Evolutionary conservation across 2,888 invertebrate species (phyloP).

Genomic region (Cheilosia variabilis): DNA sequence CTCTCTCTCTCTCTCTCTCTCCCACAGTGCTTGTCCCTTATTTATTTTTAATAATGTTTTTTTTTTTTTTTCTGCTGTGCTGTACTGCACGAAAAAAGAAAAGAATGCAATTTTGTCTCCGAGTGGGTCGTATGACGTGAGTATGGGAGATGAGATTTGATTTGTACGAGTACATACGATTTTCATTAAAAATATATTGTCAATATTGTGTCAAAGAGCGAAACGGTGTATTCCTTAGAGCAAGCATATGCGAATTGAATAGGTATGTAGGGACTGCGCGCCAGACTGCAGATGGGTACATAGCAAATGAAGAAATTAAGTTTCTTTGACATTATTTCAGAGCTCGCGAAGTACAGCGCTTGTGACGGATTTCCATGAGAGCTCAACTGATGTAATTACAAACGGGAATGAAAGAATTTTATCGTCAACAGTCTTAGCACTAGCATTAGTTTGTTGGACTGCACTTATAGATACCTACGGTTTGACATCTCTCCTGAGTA

Average conservation of each 20-base stretch:
- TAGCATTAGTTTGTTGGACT: no score
- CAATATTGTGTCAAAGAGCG: constrained; percentile 66
- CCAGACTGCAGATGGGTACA: constrained; percentile 4
- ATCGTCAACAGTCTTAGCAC: no score
- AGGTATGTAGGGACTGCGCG: constrained; percentile 10
- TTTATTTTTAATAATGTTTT: constrained; percentile 72
- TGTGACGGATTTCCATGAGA: constrained; percentile 1
- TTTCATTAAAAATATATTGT: constrained; percentile 72
- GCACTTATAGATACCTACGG: no score
- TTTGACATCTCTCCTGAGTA: no score
- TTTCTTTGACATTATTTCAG: constrained; percentile 7
- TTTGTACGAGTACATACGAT: constrained; percentile 62
- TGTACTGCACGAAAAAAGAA: constrained; percentile 35
- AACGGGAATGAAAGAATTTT: no score
- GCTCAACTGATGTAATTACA: not conserved
- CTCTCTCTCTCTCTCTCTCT: not conserved
- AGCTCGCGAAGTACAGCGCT: not conserved
- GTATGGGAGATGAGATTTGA: constrained; percentile 64
- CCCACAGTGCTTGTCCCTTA: constrained; percentile 50
- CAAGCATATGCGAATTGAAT: not conserved
- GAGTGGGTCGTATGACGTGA: constrained; percentile 27
- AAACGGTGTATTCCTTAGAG: constrained; percentile 39
- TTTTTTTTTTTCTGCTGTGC: constrained; percentile 52
- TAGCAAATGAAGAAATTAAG: constrained; percentile 2
- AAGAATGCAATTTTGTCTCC: constrained; percentile 67